phyloP scores from a whole-genome alignment of 2,113 vertebrate genomes.

The Lampris megalopsis region DNA sequence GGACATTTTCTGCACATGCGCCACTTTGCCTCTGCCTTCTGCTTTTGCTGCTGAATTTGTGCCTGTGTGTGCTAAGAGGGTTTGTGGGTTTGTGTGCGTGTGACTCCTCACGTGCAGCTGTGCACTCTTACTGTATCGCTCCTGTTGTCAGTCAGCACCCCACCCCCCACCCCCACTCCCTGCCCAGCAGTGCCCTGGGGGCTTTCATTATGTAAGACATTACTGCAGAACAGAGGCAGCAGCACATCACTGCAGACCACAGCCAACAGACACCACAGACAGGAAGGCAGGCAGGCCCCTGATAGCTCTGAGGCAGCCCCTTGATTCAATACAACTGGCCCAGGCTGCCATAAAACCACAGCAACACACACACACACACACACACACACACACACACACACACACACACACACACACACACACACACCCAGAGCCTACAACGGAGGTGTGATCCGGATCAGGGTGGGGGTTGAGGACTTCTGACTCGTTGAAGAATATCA shows the following conservation, averaged over 20 bases:
- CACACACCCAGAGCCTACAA: constrained; percentile 19
- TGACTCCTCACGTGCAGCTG: constrained; percentile 71
- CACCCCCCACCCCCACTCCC: constrained; percentile 22
- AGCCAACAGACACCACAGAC: too few species aligned
- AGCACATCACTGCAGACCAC: constrained; percentile 65
- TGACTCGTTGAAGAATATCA: constrained; percentile 33
- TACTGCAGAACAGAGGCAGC: constrained; percentile 71
- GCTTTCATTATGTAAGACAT: constrained; percentile 82
- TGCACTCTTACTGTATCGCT: constrained; percentile 72
- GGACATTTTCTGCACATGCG: constrained; percentile 55
- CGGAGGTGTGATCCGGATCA: constrained; percentile 41
- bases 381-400: constrained; percentile 1
- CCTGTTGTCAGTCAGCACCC: constrained; percentile 61
- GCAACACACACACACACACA: constrained; percentile 9
- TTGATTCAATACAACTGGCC: constrained; percentile 47
- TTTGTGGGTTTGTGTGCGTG: constrained; percentile 22
- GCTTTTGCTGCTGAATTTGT: constrained; percentile 52
- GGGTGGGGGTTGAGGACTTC: constrained; percentile 28
- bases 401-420: constrained; percentile 11
- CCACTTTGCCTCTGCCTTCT: constrained; percentile 39
- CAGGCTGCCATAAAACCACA: constrained; percentile 24
- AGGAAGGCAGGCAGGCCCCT: constrained; percentile 53
- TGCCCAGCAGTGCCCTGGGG: constrained; percentile 70
- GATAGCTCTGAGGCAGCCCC: constrained; percentile 62
- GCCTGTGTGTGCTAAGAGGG: constrained; percentile 25